Percentiles rank a stretch among this genome's conserved stretches.
Conservation (phyloP, 2,113 vertebrate genomes). For the Corythornis vintsioides region DNA sequence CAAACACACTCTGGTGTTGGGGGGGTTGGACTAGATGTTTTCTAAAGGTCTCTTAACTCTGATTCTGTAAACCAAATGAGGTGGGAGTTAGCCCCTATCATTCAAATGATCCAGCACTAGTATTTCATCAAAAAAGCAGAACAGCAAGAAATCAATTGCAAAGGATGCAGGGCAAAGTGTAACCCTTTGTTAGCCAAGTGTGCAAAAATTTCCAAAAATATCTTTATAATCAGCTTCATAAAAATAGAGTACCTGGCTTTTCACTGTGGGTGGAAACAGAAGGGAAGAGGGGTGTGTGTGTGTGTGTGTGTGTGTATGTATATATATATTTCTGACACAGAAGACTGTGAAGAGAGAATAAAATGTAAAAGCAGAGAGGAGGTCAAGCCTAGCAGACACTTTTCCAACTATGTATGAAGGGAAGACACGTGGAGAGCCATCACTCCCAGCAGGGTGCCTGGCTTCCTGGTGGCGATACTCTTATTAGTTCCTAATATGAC, state of each 20-base stretch:
- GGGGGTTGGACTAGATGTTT: too few species aligned
- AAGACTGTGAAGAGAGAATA: not conserved
- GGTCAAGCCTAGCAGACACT: constrained; percentile 3
- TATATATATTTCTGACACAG: not conserved
- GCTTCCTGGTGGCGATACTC: not conserved
- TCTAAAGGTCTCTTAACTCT: too few species aligned
- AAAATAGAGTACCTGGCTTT: not conserved
- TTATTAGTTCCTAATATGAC: constrained; percentile 25
- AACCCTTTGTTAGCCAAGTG: not conserved
- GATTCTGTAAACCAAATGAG: not conserved
- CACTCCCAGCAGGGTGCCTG: constrained; percentile 15
- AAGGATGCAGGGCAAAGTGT: not conserved
- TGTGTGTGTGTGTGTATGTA: too few species aligned
- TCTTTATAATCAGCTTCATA: not conserved
- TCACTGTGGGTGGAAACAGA: not conserved
- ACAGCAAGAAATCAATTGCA: not conserved
- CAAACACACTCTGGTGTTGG: too few species aligned
- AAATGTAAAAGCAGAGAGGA: not conserved
- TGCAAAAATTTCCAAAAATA: not conserved
- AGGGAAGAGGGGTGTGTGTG: not conserved
- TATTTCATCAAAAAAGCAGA: not conserved
- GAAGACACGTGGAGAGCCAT: not conserved
- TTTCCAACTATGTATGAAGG: not conserved
- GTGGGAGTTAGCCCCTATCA: not conserved
- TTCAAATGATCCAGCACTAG: not conserved